Conservation (phyloP, 2,888 invertebrate species). For the Galerucella calmariensis region DNA sequence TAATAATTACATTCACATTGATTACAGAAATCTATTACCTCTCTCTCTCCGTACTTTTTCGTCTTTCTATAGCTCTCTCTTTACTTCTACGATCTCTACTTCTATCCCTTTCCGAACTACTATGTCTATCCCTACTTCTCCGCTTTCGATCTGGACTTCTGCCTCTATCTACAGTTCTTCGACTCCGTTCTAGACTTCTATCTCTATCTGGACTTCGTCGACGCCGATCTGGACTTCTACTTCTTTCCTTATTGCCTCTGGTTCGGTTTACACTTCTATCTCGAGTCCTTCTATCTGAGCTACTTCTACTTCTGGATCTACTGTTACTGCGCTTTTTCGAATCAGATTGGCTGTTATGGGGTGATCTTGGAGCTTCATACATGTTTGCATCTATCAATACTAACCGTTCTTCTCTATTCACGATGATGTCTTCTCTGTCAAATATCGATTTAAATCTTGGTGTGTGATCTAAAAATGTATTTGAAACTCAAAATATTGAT, state of each 20-base stretch:
- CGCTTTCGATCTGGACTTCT: constrained; percentile 24
- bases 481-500: not conserved
- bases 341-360: constrained; percentile 10
- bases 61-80: not conserved
- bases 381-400: not conserved
- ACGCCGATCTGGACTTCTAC: constrained; percentile 2
- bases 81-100: constrained; percentile 29
- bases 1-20: not conserved
- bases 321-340: constrained; percentile 30
- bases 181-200: constrained; percentile 16
- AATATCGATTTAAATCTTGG: constrained; percentile 12
- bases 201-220: constrained; percentile 12
- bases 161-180: constrained; percentile 18
- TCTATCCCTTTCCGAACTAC: constrained; percentile 9
- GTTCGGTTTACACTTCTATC: not conserved
- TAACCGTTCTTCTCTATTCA: constrained; percentile 18
- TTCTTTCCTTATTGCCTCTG: constrained; percentile 1
- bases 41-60: not conserved
- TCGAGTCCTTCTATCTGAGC: constrained; percentile 6
- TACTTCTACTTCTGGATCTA: constrained; percentile 23
- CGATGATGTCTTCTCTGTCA: constrained; percentile 23
- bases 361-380: not conserved
- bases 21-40: not conserved
- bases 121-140: constrained; percentile 17
- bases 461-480: constrained; percentile 23